Evolutionary conservation across 1,140 invertebrate genomes (phyloP), one percentile per base, ranked within the genome.

Genomic region (Planococcus citri): DNA sequence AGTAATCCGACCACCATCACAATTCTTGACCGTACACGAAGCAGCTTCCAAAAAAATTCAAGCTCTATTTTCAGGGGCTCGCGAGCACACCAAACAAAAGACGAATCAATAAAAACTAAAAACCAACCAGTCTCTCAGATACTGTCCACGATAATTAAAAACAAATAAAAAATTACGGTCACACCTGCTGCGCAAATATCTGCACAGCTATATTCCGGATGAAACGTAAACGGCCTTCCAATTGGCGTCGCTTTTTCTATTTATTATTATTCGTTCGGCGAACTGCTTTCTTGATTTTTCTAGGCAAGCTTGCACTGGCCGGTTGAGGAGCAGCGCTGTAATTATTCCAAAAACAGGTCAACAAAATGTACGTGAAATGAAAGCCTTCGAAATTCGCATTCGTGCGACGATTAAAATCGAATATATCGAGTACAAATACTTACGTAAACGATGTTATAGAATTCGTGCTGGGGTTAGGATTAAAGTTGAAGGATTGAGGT

Each of bases 271-370:
- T n/a, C n/a, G 60, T 64, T 25, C 60, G 21, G 3, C 60, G 60
- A 64, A 64, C 22, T 4, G 60, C 60, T 64, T 64, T 64, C 22
- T 64, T 64, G 24, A 64, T 64, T 25, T 64, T 64, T 17, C 60
- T 64, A 3, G 29, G 29, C 12, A 12, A 2, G n/a, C 17, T 51
- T 14, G 41, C 10, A 17, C 41, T 51, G 41, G 6, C 33, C 14
- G 33, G 17, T 60, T 60, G 57, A 60, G 57, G 21, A 22, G 60
- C 4, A 4, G 60, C 25, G 25, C 22, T 24, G 10, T 20, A n/a
- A 20, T 6, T 4, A 9, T 4, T 20, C 4, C 6, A 60, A 60
- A 60, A 20, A 20, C 6, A 60, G 21, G 57, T 60, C 57, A 20
- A 60, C 8, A 60, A 60, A 9, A 20, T 9, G 4, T 20, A 60